Percentiles rank a stretch among this genome's conserved stretches.
Evolutionary conservation across 2,113 vertebrate species (phyloP).

Genomic region (cattle (Bos taurus)): ARS-UCD2.0 NC_037333.1:1669501-1670000

Average conservation of each 20-base stretch:
- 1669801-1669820: background rate
- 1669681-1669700: background rate
- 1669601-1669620: background rate
- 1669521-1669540: background rate
- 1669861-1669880: background rate
- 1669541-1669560: background rate
- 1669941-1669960: background rate
- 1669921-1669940: background rate
- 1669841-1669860: background rate
- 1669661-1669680: background rate
- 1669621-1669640: background rate
- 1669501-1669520: background rate
- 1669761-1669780: background rate
- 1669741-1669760: background rate
- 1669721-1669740: background rate
- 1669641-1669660: background rate
- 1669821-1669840: background rate
- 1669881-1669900: rapidly evolving
- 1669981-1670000: background rate
- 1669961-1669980: background rate
- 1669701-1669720: background rate
- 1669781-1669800: background rate
- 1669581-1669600: background rate
- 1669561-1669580: background rate
- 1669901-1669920: rapidly evolving